A percentile compares a stretch with the other conserved stretches of the same genome.
phyloP scores from a whole-genome alignment of 2,113 vertebrate species.

The Formicarius rufipectus region DNA sequence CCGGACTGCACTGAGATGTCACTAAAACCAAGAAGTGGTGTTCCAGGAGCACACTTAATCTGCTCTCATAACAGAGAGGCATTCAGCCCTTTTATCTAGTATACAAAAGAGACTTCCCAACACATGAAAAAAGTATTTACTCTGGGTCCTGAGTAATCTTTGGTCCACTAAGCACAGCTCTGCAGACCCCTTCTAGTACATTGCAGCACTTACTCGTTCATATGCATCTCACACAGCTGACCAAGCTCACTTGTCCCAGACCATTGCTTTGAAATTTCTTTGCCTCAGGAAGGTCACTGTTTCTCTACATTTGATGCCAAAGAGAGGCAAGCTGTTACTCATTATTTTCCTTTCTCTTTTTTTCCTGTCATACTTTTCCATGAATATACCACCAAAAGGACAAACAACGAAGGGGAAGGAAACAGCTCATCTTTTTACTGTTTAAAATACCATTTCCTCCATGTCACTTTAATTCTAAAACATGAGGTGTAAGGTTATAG shows the following conservation, averaged over 20 bases:
- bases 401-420: background rate
- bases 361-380: background rate
- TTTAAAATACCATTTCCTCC: conserved; percentile 3
- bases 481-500: background rate
- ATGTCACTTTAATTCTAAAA: conserved; percentile 18
- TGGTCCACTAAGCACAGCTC: background rate
- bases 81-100: background rate
- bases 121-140: background rate
- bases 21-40: background rate
- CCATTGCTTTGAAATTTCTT: background rate
- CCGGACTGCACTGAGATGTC: background rate
- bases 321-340: background rate
- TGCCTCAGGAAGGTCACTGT: background rate
- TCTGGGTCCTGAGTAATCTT: background rate
- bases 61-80: background rate
- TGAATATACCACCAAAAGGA: background rate
- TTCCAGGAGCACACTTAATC: background rate
- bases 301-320: background rate
- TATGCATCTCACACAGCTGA: rapidly evolving
- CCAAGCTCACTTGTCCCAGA: background rate
- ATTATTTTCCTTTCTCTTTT: background rate
- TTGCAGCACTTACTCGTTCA: background rate
- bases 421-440: background rate
- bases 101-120: background rate
- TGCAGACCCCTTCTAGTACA: background rate